Conservation (phyloP, 2,888 invertebrate genomes). For the Serrognathus titanus region DNA sequence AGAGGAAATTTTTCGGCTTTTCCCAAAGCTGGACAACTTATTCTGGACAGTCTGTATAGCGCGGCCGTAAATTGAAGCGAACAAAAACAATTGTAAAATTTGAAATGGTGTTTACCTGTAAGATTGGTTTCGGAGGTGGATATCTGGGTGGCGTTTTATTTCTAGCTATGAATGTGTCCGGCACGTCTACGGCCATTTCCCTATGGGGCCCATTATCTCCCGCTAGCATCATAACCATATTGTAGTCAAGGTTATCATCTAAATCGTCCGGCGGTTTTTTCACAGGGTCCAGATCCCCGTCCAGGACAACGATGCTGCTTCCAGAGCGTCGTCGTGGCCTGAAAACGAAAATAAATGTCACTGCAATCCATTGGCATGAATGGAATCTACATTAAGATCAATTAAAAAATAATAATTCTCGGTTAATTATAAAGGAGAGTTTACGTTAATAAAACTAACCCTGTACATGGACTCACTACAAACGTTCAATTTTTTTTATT, state of each 20-base stretch:
- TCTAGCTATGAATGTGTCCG: slow-evolving; percentile 87
- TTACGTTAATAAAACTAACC: too few relatives aligned
- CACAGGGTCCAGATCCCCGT: slow-evolving; percentile 64
- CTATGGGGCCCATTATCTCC: slow-evolving; percentile 91
- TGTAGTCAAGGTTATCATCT: slow-evolving; percentile 59
- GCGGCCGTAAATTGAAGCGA: too few relatives aligned
- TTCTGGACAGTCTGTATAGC: neutral
- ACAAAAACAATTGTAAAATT: too few relatives aligned
- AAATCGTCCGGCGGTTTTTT: slow-evolving; percentile 56
- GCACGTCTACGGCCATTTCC: slow-evolving; percentile 98
- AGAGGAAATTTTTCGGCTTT: too few relatives aligned
- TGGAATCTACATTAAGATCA: too few relatives aligned
- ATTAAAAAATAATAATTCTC: too few relatives aligned
- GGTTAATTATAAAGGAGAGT: too few relatives aligned
- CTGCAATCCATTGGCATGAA: too few relatives aligned
- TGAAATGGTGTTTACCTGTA: slow-evolving; percentile 52
- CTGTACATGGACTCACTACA: too few relatives aligned
- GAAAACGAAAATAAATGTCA: too few relatives aligned
- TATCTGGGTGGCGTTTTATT: slow-evolving; percentile 90
- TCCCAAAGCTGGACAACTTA: too few relatives aligned
- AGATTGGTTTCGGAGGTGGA: slow-evolving; percentile 71
- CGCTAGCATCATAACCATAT: slow-evolving; percentile 83
- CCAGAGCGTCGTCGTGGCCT: slow-evolving; percentile 79
- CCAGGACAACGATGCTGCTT: slow-evolving; percentile 78
- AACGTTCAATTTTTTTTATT: too few relatives aligned